These are phyloP conservation scores for Chionoecetes opilio DNA, from an alignment of 1,140 invertebrate species.

Conservation along the genomic window DNA sequence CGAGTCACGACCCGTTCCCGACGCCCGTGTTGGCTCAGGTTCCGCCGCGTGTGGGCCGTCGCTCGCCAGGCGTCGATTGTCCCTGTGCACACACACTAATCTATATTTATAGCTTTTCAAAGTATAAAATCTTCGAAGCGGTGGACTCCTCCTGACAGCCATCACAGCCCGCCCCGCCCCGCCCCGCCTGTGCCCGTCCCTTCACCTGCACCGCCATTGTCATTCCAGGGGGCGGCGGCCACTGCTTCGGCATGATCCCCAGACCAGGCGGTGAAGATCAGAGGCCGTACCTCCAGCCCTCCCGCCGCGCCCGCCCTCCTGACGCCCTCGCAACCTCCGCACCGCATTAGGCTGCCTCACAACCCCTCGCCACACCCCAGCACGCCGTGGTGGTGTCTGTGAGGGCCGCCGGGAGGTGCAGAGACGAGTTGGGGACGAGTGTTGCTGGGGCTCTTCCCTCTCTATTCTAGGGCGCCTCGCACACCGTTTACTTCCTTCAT, in stretches of 20 bases:
- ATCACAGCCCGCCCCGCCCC: not conserved
- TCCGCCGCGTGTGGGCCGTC: not conserved
- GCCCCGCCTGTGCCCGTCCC: not conserved
- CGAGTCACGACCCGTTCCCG: not conserved
- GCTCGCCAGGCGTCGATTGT: not conserved
- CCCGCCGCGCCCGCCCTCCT: not conserved
- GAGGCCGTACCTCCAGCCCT: not conserved
- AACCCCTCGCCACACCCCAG: not conserved
- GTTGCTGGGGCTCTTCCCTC: not conserved
- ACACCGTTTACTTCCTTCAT: not conserved
- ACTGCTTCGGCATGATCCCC: constrained; percentile 1
- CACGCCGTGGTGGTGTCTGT: not conserved
- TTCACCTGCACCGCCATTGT: constrained; percentile 25
- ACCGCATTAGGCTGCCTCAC: constrained; percentile 4
- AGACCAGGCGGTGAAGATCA: not conserved
- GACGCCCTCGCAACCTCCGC: not conserved
- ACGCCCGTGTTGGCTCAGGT: not conserved
- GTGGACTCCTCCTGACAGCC: not conserved
- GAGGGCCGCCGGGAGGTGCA: not conserved
- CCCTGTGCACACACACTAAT: not conserved
- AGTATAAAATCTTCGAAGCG: too few relatives aligned
- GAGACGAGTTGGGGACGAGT: not conserved
- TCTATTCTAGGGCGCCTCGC: not conserved
- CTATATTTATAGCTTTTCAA: not conserved
- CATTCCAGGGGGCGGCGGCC: not conserved